A percentile compares a stretch with the other conserved stretches of the same genome.
These are phyloP conservation scores for Apistogramma diplotaenia DNA, from an alignment of 2,113 vertebrate species.

Conservation along the genomic window DNA sequence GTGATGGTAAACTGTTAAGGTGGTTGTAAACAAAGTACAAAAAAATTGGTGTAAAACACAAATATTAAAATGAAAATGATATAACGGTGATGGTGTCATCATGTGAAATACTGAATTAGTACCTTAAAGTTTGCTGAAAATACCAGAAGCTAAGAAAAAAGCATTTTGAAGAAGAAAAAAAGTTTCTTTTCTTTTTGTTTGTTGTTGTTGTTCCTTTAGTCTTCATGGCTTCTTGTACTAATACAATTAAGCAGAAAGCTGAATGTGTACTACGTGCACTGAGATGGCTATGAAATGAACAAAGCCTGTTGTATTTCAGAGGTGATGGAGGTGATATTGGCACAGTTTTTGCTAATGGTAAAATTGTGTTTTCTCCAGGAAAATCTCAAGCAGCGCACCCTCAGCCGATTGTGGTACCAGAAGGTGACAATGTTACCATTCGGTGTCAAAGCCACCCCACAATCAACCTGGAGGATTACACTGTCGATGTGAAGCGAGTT, in stretches of 20 bases:
- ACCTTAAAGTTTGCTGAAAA: not conserved
- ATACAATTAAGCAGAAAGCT: not conserved
- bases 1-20: not conserved
- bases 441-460: rapidly evolving
- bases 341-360: not conserved
- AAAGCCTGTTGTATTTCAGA: not conserved
- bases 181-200: not conserved
- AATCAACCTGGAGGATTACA: rapidly evolving
- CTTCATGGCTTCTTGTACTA: not conserved
- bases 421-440: not conserved
- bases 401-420: rapidly evolving
- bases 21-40: not conserved
- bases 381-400: rapidly evolving
- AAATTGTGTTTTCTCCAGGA: not conserved
- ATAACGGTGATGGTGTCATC: not conserved
- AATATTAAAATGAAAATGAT: too few species aligned
- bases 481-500: not conserved
- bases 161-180: not conserved
- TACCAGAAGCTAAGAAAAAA: not conserved
- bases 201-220: not conserved
- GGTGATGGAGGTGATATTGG: not conserved
- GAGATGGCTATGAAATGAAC: not conserved
- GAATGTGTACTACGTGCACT: not conserved
- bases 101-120: not conserved
- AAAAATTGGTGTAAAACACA: not conserved